Evolutionary conservation across 1,140 invertebrate genomes (phyloP).

Genomic region (Drosophila repletoides): DNA sequence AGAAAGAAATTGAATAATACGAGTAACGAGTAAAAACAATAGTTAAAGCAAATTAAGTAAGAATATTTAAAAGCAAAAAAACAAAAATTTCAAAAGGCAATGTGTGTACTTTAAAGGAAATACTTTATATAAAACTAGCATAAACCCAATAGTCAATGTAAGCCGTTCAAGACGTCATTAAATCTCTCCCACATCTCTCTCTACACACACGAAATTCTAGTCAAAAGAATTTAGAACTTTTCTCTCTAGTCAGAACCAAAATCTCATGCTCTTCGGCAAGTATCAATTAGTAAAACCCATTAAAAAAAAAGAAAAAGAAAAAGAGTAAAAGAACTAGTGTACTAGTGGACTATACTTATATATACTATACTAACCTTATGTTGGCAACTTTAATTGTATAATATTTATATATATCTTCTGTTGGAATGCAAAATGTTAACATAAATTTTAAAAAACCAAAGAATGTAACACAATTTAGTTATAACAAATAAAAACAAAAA

Average conservation of each 20-base stretch:
- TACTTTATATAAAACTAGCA: constrained; percentile 73
- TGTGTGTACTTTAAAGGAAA: constrained; percentile 73
- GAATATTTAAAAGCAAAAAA: too few relatives aligned
- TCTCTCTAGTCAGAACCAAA: constrained; percentile 32
- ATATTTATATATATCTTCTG: constrained; percentile 60
- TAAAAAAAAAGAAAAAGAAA: too few relatives aligned
- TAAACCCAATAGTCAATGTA: constrained; percentile 42
- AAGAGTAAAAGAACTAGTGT: too few relatives aligned
- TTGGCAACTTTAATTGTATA: constrained; percentile 63
- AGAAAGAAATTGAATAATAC: constrained; percentile 6
- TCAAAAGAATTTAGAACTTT: constrained; percentile 37
- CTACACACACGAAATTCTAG: constrained; percentile 33
- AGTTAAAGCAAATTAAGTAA: constrained; percentile 15
- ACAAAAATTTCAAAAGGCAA: constrained; percentile 44
- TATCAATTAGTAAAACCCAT: constrained; percentile 45
- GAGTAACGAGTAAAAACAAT: constrained; percentile 2
- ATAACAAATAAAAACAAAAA: constrained; percentile 42
- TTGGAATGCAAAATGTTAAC: constrained; percentile 67
- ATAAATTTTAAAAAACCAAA: constrained; percentile 64
- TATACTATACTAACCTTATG: constrained; percentile 30
- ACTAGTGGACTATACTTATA: not conserved
- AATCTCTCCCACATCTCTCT: constrained; percentile 9
- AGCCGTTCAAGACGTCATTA: constrained; percentile 45
- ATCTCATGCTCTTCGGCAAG: constrained; percentile 57
- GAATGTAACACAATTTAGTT: constrained; percentile 60